phyloP scores from a whole-genome alignment of 2,113 vertebrate species.

The Mastomys natalensis region DNA sequence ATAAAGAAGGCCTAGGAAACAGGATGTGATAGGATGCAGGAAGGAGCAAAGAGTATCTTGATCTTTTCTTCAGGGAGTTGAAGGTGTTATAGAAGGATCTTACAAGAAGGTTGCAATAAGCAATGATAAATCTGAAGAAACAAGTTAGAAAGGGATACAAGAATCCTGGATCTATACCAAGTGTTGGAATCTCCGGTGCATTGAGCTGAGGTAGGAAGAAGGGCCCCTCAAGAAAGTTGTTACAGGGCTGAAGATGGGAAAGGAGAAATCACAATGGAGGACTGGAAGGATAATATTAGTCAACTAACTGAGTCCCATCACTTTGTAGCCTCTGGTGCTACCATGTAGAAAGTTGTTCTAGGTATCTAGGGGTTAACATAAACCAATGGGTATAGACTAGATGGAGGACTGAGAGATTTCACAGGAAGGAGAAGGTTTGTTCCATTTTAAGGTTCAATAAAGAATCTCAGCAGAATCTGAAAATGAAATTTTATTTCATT shows the following conservation, averaged over 20 bases:
- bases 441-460: background rate
- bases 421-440: background rate
- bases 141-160: background rate
- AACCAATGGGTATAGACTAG: too few relatives aligned
- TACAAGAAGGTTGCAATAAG: background rate
- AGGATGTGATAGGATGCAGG: background rate
- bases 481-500: background rate
- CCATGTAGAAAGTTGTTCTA: background rate
- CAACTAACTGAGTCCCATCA: background rate
- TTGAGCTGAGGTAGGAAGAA: background rate
- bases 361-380: background rate
- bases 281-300: background rate
- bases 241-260: background rate
- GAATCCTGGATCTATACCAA: rapidly evolving
- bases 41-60: background rate
- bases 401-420: background rate
- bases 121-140: background rate
- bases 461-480: background rate
- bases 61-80: background rate
- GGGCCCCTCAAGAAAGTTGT: background rate
- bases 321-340: background rate
- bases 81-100: background rate
- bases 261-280: too few relatives aligned
- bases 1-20: background rate
- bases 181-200: background rate